Evolutionary conservation across 2,113 vertebrate species (phyloP).

Genomic region (Lagopus leucura): DNA sequence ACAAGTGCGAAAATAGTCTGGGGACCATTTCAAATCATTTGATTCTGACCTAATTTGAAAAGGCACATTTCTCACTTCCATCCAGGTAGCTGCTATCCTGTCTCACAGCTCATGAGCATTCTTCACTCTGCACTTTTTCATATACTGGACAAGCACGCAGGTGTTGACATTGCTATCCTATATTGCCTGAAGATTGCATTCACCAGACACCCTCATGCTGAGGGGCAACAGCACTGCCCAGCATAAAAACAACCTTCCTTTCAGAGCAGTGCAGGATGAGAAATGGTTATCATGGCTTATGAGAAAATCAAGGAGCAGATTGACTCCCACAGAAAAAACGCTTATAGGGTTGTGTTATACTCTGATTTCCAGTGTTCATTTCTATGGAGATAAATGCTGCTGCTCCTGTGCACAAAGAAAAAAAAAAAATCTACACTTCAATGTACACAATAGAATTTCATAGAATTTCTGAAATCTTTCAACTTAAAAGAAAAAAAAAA

Average conservation of each 20-base stretch:
- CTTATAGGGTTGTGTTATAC: not conserved
- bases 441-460: not conserved
- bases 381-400: not conserved
- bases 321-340: not conserved
- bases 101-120: not conserved
- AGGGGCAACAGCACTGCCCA: not conserved
- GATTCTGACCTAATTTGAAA: not conserved
- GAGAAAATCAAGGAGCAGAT: not conserved
- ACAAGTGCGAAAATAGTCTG: not conserved
- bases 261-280: rapidly evolving
- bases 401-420: not conserved
- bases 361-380: not conserved
- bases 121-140: not conserved
- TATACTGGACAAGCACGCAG: not conserved
- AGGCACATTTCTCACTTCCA: not conserved
- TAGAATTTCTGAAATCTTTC: not conserved
- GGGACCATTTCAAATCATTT: not conserved
- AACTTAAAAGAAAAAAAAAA: not conserved
- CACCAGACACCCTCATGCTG: not conserved
- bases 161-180: not conserved
- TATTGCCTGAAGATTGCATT: not conserved
- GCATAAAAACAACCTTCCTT: not conserved
- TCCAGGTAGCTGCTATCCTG: not conserved
- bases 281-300: not conserved
- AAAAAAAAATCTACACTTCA: not conserved